Conservation (phyloP, 1,140 invertebrate genomes). For the Hyposmocoma kahamanoa region DNA sequence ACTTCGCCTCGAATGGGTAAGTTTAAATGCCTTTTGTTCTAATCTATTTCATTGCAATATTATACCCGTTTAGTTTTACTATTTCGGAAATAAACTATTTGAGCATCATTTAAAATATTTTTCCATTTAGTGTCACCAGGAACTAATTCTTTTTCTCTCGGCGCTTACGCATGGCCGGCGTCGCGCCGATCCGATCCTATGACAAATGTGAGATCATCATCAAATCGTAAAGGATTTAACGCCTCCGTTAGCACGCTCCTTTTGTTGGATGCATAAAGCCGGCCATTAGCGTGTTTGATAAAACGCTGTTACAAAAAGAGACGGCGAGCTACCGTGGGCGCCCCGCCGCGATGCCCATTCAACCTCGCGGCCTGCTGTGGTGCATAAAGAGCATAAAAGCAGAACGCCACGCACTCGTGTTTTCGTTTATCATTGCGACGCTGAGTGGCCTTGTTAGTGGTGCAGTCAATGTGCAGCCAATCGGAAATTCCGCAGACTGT, state of each 20-base stretch:
- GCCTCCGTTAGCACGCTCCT: slow-evolving; percentile 70
- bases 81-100: no score
- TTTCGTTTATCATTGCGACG: slow-evolving; percentile 30
- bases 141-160: no score
- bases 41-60: no score
- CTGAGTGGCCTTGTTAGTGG: slow-evolving; percentile 20
- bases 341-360: slow-evolving; percentile 58
- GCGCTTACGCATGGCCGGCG: slow-evolving; percentile 37
- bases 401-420: slow-evolving; percentile 26
- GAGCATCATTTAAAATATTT: no score
- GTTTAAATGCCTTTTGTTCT: no score
- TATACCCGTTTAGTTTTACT: no score
- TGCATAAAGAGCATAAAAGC: slow-evolving; percentile 48
- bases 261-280: slow-evolving; percentile 67
- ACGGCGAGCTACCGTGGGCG: slow-evolving; percentile 57
- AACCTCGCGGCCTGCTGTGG: slow-evolving; percentile 54
- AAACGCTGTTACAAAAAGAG: slow-evolving; percentile 68
- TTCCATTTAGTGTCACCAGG: no score
- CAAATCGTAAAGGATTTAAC: slow-evolving; percentile 73
- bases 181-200: slow-evolving; percentile 40
- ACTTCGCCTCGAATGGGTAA: slow-evolving; percentile 11
- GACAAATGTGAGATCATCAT: slow-evolving; percentile 64
- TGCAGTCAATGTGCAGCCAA: background rate
- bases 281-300: slow-evolving; percentile 70
- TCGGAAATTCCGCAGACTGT: background rate